Percentiles rank a stretch among this genome's conserved stretches.
Conservation (phyloP, 2,888 invertebrate genomes). For the Pristionchus japonicus region DNA sequence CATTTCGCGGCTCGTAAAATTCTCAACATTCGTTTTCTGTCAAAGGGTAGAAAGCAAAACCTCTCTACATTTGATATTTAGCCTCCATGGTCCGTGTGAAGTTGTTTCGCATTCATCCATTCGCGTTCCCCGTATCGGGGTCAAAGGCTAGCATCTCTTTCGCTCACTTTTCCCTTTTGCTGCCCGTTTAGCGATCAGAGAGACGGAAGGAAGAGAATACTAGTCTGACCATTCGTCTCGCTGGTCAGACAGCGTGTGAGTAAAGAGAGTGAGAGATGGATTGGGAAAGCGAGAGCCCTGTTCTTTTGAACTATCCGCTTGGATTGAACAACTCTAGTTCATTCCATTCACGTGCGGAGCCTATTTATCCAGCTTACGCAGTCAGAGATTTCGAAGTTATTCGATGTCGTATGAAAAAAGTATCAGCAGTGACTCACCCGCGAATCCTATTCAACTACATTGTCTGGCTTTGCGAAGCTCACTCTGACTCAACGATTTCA, state of each 20-base stretch:
- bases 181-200: not conserved
- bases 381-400: not conserved
- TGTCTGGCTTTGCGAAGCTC: not conserved
- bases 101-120: no score
- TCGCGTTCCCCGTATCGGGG: no score
- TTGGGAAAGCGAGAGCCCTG: not conserved
- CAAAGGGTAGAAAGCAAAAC: no score
- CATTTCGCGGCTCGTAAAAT: not conserved
- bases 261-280: not conserved
- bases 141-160: no score
- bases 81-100: no score
- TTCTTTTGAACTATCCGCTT: constrained; percentile 6
- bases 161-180: not conserved
- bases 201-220: not conserved
- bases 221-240: no score
- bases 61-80: no score
- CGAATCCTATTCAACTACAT: not conserved
- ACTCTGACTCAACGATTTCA: no score
- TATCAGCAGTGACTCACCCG: not conserved
- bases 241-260: not conserved
- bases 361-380: not conserved
- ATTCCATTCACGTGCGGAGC: not conserved
- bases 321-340: not conserved
- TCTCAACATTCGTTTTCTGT: not conserved
- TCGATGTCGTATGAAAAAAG: no score